These are phyloP conservation scores for Lysandra bellargus DNA, from an alignment of 2,888 invertebrate genomes.

Conservation along the genomic window DNA sequence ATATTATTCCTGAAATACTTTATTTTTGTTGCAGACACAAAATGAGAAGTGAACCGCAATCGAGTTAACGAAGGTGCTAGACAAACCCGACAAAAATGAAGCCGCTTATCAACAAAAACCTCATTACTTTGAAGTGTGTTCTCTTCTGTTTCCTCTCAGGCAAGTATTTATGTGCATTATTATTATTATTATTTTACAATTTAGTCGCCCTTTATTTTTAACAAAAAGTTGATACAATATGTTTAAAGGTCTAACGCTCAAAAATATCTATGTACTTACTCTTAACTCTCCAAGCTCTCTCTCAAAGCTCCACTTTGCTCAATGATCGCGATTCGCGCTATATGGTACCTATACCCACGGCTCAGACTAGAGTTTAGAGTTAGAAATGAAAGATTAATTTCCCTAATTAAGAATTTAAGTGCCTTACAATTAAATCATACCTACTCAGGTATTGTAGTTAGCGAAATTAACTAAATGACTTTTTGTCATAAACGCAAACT, in stretches of 20 bases:
- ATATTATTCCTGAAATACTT: not conserved
- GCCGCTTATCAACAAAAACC: conserved; percentile 82
- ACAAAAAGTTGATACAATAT: not conserved
- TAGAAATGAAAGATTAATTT: not conserved
- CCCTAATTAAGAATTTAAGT: too few relatives aligned
- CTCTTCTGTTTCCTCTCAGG: conserved; percentile 91
- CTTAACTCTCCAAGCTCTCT: too few relatives aligned
- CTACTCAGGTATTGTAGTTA: not conserved
- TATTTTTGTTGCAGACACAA: conserved; percentile 52
- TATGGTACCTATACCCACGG: too few relatives aligned
- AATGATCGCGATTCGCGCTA: too few relatives aligned
- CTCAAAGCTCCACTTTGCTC: too few relatives aligned
- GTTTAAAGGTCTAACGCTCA: too few relatives aligned
- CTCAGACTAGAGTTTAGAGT: not conserved
- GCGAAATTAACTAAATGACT: not conserved
- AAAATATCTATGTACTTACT: too few relatives aligned
- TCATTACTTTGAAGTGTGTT: conserved; percentile 89
- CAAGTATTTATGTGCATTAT: conserved; percentile 56
- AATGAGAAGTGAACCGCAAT: conserved; percentile 48
- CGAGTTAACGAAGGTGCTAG: conserved; percentile 42
- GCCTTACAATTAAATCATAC: not conserved
- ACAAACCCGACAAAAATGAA: conserved; percentile 53
- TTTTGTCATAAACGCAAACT: not conserved
- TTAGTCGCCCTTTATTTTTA: not conserved
- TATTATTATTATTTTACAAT: not conserved